A percentile compares a stretch with the other conserved stretches of the same genome.
Conservation (phyloP, 2,797 vertebrate species). For the Tamandua tetradactyla region DNA sequence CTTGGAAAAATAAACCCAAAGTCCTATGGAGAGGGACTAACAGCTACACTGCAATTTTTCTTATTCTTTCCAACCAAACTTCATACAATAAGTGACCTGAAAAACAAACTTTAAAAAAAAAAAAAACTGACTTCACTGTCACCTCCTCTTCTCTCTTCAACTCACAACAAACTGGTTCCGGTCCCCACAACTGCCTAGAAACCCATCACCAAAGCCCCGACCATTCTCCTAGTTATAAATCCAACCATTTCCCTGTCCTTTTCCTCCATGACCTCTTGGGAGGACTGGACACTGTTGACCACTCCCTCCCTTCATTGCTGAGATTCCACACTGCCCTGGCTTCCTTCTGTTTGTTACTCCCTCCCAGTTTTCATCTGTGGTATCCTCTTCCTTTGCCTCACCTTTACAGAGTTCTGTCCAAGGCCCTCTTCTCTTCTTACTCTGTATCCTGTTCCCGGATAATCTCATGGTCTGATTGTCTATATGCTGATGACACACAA, state of each 20-base stretch:
- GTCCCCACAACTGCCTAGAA: neutral
- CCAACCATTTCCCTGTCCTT: neutral
- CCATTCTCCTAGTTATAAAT: neutral
- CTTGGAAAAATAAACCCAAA: conserved; percentile 3
- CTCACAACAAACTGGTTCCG: neutral
- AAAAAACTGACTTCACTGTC: neutral
- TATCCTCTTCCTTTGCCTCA: neutral
- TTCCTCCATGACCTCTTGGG: neutral
- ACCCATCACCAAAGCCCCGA: neutral
- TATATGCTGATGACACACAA: neutral
- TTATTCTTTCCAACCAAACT: neutral
- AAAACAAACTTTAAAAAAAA: no score
- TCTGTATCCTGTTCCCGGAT: neutral
- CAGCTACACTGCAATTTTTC: neutral
- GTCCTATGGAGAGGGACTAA: neutral
- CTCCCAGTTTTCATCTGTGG: neutral
- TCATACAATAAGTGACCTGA: neutral
- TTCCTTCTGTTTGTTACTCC: neutral
- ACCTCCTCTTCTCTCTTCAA: neutral
- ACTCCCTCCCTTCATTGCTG: neutral
- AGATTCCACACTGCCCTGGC: neutral
- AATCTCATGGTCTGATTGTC: neutral
- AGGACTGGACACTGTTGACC: neutral
- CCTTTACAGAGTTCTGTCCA: neutral
- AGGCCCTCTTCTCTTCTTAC: neutral